Evolutionary conservation across 2,888 invertebrate species (phyloP).

Genomic region (Lasioglossum zephyrum): DNA sequence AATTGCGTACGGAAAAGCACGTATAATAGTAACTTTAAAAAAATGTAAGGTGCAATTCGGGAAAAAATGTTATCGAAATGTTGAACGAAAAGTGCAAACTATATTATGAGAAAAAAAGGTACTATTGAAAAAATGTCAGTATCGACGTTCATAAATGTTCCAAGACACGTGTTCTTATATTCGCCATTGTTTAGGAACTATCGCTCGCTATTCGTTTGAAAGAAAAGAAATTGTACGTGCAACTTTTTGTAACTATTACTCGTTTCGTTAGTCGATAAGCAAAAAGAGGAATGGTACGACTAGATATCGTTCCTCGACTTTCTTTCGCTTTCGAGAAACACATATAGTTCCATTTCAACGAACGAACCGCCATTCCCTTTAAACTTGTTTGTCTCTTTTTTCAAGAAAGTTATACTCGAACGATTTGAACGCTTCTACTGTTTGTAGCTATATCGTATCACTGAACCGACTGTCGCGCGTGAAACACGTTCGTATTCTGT

Average conservation of each 20-base stretch:
- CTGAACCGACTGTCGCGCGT: constrained; percentile 2
- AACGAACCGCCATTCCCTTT: neutral
- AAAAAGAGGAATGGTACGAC: constrained; percentile 2
- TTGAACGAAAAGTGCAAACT: constrained; percentile 18
- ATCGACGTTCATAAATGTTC: constrained; percentile 30
- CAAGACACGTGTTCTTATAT: constrained; percentile 39
- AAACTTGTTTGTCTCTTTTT: neutral
- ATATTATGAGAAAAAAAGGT: constrained; percentile 9
- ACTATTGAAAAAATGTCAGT: constrained; percentile 26
- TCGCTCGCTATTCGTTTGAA: neutral
- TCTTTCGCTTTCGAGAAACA: neutral
- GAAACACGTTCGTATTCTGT: constrained; percentile 15
- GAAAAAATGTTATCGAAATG: neutral
- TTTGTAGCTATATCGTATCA: neutral
- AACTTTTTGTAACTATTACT: neutral
- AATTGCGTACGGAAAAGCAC: neutral
- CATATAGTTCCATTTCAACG: neutral
- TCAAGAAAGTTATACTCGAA: neutral
- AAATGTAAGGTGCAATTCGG: constrained; percentile 10
- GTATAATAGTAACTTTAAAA: neutral
- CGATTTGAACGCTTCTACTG: neutral
- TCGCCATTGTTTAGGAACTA: constrained; percentile 24
- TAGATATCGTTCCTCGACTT: neutral
- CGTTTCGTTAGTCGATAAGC: constrained; percentile 8
- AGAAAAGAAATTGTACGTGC: constrained; percentile 7